Evolutionary conservation across 2,113 vertebrate species (phyloP).

Genomic region (Bettongia penicillata): DNA sequence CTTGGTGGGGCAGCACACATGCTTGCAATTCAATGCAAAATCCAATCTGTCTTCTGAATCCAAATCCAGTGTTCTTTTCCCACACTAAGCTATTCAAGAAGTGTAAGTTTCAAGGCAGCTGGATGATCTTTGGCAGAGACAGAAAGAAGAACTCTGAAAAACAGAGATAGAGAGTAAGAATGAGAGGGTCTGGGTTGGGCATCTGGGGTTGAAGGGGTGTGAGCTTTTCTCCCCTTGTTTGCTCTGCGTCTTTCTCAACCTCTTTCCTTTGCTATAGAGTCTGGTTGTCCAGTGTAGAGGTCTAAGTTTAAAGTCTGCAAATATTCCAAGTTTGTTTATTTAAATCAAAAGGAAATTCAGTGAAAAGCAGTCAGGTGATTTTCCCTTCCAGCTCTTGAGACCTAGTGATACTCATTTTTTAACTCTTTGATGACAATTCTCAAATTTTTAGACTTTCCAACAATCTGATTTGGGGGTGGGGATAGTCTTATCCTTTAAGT

Average conservation of each 20-base stretch:
- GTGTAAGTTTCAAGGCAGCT: neutral
- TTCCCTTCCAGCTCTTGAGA: neutral
- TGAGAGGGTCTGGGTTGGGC: neutral
- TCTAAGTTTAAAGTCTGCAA: neutral
- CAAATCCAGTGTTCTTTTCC: neutral
- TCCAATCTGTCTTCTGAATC: neutral
- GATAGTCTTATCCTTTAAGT: neutral
- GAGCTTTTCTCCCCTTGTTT: neutral
- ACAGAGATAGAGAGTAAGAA: neutral
- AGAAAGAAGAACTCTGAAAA: neutral
- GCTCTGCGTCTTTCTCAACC: neutral
- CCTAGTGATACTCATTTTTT: neutral
- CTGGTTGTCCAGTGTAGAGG: neutral
- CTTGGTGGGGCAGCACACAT: neutral
- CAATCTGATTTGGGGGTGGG: neutral
- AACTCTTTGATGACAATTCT: slow-evolving; percentile 19
- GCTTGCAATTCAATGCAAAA: neutral
- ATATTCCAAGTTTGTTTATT: neutral
- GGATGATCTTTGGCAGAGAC: neutral
- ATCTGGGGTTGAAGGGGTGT: neutral
- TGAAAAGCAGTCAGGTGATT: neutral
- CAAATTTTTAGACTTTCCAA: neutral
- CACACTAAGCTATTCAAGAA: neutral
- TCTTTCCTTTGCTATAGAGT: slow-evolving; percentile 10
- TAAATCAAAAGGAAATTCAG: slow-evolving; percentile 13